phyloP scores from a whole-genome alignment of 2,797 vertebrate species.

The Danio kyathit region DNA sequence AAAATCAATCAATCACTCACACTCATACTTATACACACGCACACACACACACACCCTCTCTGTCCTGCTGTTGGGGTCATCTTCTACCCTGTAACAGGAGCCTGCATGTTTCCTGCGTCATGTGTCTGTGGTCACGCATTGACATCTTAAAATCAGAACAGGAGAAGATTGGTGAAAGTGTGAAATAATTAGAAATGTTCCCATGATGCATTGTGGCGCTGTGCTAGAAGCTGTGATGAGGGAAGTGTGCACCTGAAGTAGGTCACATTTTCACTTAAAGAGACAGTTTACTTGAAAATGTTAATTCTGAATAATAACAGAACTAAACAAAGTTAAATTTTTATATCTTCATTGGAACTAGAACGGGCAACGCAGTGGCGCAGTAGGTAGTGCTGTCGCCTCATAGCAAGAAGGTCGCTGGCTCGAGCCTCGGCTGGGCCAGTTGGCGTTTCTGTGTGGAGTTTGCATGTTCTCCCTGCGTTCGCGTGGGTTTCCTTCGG shows the following conservation, averaged over 20 bases:
- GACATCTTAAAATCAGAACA: not conserved
- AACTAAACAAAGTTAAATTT: no score
- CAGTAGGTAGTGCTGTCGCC: no score
- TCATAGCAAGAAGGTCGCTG: no score
- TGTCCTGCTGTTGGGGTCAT: conserved; percentile 32
- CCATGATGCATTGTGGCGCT: conserved; percentile 3
- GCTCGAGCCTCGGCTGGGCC: no score
- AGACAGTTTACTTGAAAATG: not conserved
- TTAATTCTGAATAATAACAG: not conserved
- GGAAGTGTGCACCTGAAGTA: conserved; percentile 21
- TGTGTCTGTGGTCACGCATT: not conserved
- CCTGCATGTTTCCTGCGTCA: conserved; percentile 42
- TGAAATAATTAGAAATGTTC: conserved; percentile 9
- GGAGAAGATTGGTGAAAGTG: not conserved
- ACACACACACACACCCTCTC: conserved; percentile 6
- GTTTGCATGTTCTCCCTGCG: no score
- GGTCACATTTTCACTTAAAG: not conserved
- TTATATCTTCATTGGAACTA: not conserved
- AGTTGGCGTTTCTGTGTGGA: no score
- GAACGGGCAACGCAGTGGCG: no score
- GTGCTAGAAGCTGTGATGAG: not conserved
- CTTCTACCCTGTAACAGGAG: conserved; percentile 50
- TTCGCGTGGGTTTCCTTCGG: no score
- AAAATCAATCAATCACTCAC: conserved; percentile 32
- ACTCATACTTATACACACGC: conserved; percentile 13